These are phyloP conservation scores for Drosophila multiciliata DNA, from an alignment of 2,888 invertebrate genomes.

Conservation along the genomic window DNA sequence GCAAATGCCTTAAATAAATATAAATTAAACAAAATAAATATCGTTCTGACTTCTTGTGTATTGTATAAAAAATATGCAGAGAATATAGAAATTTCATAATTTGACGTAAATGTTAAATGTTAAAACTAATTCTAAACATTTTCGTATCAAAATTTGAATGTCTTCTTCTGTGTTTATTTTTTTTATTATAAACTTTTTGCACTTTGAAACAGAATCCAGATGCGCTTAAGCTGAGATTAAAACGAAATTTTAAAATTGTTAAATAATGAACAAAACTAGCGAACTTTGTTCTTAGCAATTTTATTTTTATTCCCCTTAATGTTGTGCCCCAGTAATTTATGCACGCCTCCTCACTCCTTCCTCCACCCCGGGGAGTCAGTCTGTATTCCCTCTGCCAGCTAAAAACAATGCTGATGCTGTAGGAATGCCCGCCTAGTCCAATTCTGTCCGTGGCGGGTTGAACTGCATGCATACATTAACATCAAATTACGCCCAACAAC, in stretches of 20 bases:
- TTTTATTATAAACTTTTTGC: not conserved
- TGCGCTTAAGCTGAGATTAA: constrained; percentile 5
- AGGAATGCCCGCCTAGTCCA: not conserved
- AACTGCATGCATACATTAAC: constrained; percentile 71
- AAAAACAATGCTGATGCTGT: constrained; percentile 15
- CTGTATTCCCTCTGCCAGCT: not conserved
- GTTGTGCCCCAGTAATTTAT: constrained; percentile 55
- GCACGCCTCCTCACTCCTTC: constrained; percentile 37
- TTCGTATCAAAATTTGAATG: not conserved
- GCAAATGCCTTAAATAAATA: not conserved
- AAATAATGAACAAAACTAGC: constrained; percentile 58
- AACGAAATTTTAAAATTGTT: constrained; percentile 29
- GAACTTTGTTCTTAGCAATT: constrained; percentile 31
- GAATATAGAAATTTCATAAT: not conserved
- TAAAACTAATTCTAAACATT: not conserved
- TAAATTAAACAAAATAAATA: not conserved
- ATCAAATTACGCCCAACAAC: constrained; percentile 63
- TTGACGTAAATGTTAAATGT: not conserved
- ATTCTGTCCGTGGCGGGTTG: constrained; percentile 8
- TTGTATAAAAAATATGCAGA: not conserved
- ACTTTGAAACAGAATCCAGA: constrained; percentile 1
- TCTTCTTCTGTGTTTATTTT: not conserved
- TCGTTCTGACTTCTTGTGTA: not conserved
- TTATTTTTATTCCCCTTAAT: constrained; percentile 49
- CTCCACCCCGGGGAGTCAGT: not conserved